Base-by-base conservation (phyloP, 2,113 vertebrate genomes). In the Synchiropus splendidus region DNA sequence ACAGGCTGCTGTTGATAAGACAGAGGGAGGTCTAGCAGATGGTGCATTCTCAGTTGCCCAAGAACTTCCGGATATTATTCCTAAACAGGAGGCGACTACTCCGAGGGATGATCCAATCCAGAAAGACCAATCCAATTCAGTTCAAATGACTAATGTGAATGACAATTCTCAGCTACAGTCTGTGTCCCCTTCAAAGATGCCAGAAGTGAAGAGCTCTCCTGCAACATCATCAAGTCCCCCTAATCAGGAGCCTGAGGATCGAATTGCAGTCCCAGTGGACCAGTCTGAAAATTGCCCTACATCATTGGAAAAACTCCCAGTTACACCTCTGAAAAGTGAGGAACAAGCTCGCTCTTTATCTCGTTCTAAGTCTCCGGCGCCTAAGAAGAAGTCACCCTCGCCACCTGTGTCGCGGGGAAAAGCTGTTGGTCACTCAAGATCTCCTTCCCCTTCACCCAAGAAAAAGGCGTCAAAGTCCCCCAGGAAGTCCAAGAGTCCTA, bases 21-120 rank as follows among this genome's bases (percentile, higher is more conserved):
- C 62, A 14, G 75, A 74, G 36, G 41, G 46, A 16, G 64, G 34
- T 51, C 42, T 47, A 36, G 68, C 61, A 38, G 67, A 75, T 27
- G 70, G 74, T 34, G 38, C 61, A 14, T 83, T 84, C 49, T 54
- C 58, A 38, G 79, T 80, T 64, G 42, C 66, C 36, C 81, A 83
- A 32, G 83, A 83, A 45, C 76, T 86, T 36, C 85, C 85, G 42
- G 86, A 88, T 51, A 86, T 86, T 36, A 82, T 84, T 36, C 79
- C 83, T 17, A 87, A 86, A 69, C 77, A 75, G 36, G 83, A 85
- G 53, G 77, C 76, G 32, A 37, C 67, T 33, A 42, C 66, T 36
- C 51, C 74, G 39, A 75, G 76, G 51, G 83, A 84, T 27, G 80
- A 76, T 9, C 43, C 49, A 21, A n/a, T 11, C 17, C 53, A 57